Conservation (phyloP, 2,888 invertebrate species). For the Sceliomorpha sp. region DNA sequence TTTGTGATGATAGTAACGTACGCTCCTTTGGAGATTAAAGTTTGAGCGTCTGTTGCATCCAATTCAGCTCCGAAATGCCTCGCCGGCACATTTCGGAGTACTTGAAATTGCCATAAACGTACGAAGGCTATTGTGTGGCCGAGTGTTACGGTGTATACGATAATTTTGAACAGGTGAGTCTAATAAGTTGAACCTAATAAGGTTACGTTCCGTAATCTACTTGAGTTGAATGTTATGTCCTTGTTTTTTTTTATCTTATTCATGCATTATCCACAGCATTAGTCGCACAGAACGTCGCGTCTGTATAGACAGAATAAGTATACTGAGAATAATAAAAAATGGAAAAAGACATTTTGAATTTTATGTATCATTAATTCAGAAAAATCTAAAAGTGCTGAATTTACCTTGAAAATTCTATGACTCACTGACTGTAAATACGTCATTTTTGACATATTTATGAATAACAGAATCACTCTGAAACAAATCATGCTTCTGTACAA, state of each 20-base stretch:
- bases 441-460: conserved; percentile 5
- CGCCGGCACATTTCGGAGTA: conserved; percentile 30
- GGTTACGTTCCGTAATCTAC: conserved; percentile 43
- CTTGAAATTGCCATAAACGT: conserved; percentile 43
- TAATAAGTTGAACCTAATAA: conserved; percentile 53
- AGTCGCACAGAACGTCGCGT: conserved; percentile 13
- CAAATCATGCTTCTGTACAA: too few species aligned
- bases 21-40: conserved; percentile 4
- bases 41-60: conserved; percentile 1
- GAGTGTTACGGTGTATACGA: conserved; percentile 24
- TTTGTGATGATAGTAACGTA: neutral
- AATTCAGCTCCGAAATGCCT: conserved; percentile 29
- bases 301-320: too few species aligned
- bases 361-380: neutral
- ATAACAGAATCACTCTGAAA: neutral
- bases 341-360: conserved; percentile 3
- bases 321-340: too few species aligned
- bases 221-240: conserved; percentile 7
- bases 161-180: conserved; percentile 50
- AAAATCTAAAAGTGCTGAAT: conserved; percentile 7
- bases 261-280: neutral
- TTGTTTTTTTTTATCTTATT: conserved; percentile 14
- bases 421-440: conserved; percentile 6
- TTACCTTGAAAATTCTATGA: neutral
- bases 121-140: conserved; percentile 34